phyloP scores from a whole-genome alignment of 2,797 vertebrate species.

The Paguma larvata region DNA sequence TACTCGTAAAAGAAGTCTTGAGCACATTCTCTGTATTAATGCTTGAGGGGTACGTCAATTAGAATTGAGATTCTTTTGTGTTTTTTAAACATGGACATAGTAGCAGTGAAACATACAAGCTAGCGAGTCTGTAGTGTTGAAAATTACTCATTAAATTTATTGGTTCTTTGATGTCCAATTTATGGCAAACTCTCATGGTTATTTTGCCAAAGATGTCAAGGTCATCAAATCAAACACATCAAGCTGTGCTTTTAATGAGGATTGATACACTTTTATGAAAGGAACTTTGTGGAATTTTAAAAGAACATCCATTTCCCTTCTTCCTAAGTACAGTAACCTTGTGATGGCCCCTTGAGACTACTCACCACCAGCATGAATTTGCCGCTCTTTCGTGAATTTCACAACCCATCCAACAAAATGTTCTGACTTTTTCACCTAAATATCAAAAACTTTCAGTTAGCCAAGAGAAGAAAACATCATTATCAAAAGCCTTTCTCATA shows the following conservation, averaged over 20 bases:
- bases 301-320: conserved; percentile 78
- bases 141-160: conserved; percentile 78
- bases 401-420: conserved; percentile 54
- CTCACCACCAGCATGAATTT: conserved; percentile 30
- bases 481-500: conserved; percentile 38
- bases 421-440: conserved; percentile 77
- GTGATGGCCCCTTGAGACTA: conserved; percentile 32
- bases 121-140: conserved; percentile 60
- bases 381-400: conserved; percentile 41
- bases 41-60: neutral
- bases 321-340: conserved; percentile 78
- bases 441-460: conserved; percentile 60
- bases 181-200: conserved; percentile 68
- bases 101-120: conserved; percentile 28
- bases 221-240: conserved; percentile 59
- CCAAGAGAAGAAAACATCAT: conserved; percentile 63
- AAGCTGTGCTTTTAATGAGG: conserved; percentile 76
- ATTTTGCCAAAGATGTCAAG: conserved; percentile 81
- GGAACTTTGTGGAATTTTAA: conserved; percentile 76
- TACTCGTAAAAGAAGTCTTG: neutral
- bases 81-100: neutral
- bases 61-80: conserved; percentile 11
- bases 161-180: conserved; percentile 83
- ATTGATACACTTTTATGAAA: conserved; percentile 83
- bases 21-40: neutral